These are phyloP conservation scores for Tethea ocularis DNA, from an alignment of 2,888 invertebrate genomes.

Conservation along the genomic window DNA sequence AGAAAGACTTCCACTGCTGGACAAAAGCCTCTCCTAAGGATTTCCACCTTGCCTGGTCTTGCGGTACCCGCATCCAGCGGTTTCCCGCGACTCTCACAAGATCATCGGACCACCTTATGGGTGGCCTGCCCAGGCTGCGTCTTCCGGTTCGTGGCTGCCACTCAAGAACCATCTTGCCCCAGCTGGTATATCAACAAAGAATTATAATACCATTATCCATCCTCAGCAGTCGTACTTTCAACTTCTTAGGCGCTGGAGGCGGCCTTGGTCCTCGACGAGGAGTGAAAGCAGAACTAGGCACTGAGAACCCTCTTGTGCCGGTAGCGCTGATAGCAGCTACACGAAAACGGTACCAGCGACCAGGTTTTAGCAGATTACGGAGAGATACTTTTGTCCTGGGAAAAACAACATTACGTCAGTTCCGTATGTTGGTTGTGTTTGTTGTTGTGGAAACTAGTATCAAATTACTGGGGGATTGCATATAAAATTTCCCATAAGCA, in stretches of 20 bases:
- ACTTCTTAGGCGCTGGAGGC: constrained; percentile 84
- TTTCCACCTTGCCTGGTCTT: no score
- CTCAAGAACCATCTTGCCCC: no score
- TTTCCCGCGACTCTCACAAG: no score
- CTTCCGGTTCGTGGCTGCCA: no score
- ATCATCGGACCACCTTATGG: no score
- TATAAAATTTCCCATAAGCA: no score
- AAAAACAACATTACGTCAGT: constrained; percentile 13
- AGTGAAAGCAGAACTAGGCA: constrained; percentile 83
- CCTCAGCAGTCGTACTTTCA: constrained; percentile 80
- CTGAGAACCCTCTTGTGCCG: constrained; percentile 89
- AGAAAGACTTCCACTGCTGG: no score
- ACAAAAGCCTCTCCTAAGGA: no score
- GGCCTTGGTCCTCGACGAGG: constrained; percentile 84
- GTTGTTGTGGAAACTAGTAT: no score
- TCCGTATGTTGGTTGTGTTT: background rate
- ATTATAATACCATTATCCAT: constrained; percentile 63
- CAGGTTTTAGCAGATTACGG: constrained; percentile 85
- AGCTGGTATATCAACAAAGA: background rate
- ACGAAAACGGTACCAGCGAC: constrained; percentile 91
- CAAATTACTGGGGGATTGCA: no score
- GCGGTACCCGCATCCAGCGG: no score
- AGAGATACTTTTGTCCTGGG: constrained; percentile 80
- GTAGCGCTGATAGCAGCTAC: constrained; percentile 89
- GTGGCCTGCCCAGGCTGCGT: no score